Evolutionary conservation across 2,888 invertebrate genomes (phyloP).

Genomic region (Dicycla oo): DNA sequence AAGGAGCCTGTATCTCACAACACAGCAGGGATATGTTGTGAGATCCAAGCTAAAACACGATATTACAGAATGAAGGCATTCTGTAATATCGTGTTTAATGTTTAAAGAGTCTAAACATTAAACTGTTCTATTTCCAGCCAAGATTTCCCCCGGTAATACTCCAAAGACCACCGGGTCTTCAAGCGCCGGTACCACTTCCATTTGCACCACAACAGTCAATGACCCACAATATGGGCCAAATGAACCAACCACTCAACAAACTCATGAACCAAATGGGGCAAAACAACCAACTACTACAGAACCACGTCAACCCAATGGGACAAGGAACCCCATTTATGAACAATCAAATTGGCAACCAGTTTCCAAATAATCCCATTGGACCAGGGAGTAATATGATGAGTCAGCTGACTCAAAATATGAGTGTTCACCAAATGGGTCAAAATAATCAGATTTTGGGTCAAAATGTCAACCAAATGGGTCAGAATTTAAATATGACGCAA

Average conservation of each 20-base stretch:
- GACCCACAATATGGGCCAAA: slow-evolving; percentile 75
- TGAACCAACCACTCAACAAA: slow-evolving; percentile 79
- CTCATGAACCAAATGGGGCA: slow-evolving; percentile 74
- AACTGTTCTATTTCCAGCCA: slow-evolving; percentile 74
- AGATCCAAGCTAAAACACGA: too few relatives aligned
- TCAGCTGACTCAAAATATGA: slow-evolving; percentile 63
- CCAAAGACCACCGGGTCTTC: slow-evolving; percentile 85
- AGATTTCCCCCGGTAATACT: slow-evolving; percentile 86
- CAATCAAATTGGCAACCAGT: slow-evolving; percentile 70
- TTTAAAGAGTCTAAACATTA: too few relatives aligned
- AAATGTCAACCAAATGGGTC: slow-evolving; percentile 74
- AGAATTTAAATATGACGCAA: slow-evolving; percentile 71
- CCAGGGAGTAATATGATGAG: slow-evolving; percentile 68
- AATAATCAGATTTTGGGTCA: slow-evolving; percentile 69
- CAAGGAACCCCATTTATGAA: slow-evolving; percentile 69
- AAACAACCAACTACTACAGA: slow-evolving; percentile 69
- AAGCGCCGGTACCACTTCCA: slow-evolving; percentile 84
- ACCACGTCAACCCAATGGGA: slow-evolving; percentile 66
- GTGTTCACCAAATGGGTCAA: slow-evolving; percentile 68
- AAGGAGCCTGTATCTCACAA: too few relatives aligned
- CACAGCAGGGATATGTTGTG: too few relatives aligned
- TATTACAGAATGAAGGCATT: too few relatives aligned
- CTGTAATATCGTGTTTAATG: too few relatives aligned
- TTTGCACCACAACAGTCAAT: slow-evolving; percentile 83
- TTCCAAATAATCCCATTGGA: slow-evolving; percentile 62